Conservation (phyloP, 1,140 invertebrate genomes). For the Scaptomyza hsui region DNA sequence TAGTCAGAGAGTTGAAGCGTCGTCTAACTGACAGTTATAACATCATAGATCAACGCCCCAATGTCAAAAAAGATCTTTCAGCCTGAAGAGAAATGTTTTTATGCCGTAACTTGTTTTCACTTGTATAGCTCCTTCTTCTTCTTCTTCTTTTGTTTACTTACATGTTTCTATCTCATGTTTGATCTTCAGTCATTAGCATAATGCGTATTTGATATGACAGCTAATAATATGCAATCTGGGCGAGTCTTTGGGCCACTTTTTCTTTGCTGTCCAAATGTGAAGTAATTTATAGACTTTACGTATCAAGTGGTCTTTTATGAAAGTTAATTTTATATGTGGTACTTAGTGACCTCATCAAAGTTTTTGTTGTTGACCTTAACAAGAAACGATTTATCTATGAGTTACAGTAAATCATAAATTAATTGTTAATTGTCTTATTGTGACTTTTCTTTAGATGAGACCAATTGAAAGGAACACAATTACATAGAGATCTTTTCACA, state of each 20-base stretch:
- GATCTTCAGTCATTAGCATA: slow-evolving; percentile 74
- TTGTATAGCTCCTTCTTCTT: slow-evolving; percentile 11
- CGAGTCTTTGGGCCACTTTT: slow-evolving; percentile 37
- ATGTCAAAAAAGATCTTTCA: not conserved
- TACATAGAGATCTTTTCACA: too few relatives aligned
- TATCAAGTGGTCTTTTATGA: slow-evolving; percentile 14
- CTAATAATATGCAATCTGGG: slow-evolving; percentile 53
- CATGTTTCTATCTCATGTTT: slow-evolving; percentile 45
- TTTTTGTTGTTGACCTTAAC: slow-evolving; percentile 12
- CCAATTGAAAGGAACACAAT: not conserved
- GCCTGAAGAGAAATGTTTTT: slow-evolving; percentile 41
- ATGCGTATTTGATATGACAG: slow-evolving; percentile 72
- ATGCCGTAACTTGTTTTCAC: slow-evolving; percentile 52
- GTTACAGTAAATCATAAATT: not conserved
- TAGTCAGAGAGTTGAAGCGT: slow-evolving; percentile 47
- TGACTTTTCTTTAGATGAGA: not conserved
- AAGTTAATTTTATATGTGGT: not conserved
- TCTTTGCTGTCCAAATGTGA: slow-evolving; percentile 46
- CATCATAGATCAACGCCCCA: slow-evolving; percentile 61
- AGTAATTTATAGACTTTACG: slow-evolving; percentile 24
- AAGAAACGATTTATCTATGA: not conserved
- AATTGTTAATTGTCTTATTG: not conserved
- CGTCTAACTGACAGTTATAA: slow-evolving; percentile 71
- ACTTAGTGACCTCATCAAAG: slow-evolving; percentile 8
- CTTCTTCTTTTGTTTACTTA: slow-evolving; percentile 32